Conservation (phyloP, 1,140 invertebrate species). For the Drosophila rhopaloa region DNA sequence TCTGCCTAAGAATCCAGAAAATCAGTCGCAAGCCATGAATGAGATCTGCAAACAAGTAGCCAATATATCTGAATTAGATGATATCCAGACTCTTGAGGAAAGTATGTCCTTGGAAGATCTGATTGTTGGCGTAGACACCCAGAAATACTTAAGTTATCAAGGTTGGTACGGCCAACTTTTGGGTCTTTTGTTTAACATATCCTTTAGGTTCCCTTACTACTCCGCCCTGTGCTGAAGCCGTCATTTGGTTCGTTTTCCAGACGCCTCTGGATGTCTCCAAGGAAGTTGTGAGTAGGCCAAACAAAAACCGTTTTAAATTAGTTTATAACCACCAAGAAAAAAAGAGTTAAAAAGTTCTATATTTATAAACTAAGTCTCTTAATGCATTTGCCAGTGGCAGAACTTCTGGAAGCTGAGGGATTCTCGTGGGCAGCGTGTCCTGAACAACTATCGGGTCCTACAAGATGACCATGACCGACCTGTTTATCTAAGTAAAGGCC, state of each 20-base stretch:
- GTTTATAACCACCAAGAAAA: no score
- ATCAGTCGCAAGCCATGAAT: constrained; percentile 9
- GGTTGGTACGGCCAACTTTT: constrained; percentile 7
- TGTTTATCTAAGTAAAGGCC: constrained; percentile 33
- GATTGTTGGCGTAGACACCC: constrained; percentile 25
- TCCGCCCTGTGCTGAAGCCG: constrained; percentile 94
- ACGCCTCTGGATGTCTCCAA: constrained; percentile 88
- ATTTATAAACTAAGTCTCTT: no score
- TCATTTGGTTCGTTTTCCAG: constrained; percentile 95
- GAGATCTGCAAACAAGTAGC: constrained; percentile 31
- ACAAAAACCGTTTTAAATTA: not conserved
- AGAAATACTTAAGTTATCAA: constrained; percentile 44
- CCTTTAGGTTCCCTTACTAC: constrained; percentile 92
- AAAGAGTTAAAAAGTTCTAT: no score
- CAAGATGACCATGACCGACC: constrained; percentile 20
- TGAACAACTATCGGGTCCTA: constrained; percentile 85
- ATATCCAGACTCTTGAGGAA: constrained; percentile 2
- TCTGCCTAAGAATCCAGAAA: constrained; percentile 4
- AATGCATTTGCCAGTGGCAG: constrained; percentile 85
- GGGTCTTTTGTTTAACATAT: not conserved
- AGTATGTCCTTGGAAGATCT: constrained; percentile 39
- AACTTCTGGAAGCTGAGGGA: constrained; percentile 87
- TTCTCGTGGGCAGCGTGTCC: constrained; percentile 84
- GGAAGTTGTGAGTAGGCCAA: constrained; percentile 32
- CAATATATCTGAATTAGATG: constrained; percentile 9